Base-by-base conservation (phyloP, 2,888 invertebrate species). In the Heliconius ismenius region DNA sequence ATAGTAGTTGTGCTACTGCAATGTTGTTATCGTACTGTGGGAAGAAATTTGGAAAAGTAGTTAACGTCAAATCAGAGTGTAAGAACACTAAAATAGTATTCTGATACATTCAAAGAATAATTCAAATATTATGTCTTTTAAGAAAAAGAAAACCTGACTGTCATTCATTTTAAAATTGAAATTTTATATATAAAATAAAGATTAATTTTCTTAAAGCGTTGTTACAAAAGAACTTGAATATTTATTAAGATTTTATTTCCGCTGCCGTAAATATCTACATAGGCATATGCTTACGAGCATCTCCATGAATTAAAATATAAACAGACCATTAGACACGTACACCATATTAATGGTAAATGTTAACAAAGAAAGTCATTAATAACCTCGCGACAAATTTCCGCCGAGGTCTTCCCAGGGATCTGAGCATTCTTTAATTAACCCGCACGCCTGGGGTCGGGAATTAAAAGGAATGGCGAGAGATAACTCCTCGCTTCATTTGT, bases 401-500 rank as follows among this genome's bases (percentile, higher is more conserved):
- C 86, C 88, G 88, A 86, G 86, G 81, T 77, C 82, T 81, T 82
- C 83, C 83, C 83, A 82, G 81, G 82, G 84, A 83, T 81, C 82
- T 84, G 82, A 77, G 80, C 82, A 83, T 84, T 81, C 90, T 90
- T 90, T 91, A 92, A 92, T 92, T 92, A 92, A 91, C 90, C 86
- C 83, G 85, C 81, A 83, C 85, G 87, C 85, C 84, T 87, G 86
- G 86, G 85, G 85, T 79, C 84, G 86, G 86, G 89, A 91, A 92
- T 91, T 89, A 90, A 88, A 89, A 89, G 90, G 88, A 89, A 89
- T 86, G 87, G 86, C 86, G 86, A 84, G 87, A 89, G 89, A 90
- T 91, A 89, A 86, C 89, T 87, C 84, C 81, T 84, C 84, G 84
- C 83, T 81, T 85, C 88, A 89, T 91, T 91, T 88, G 86, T 91